phyloP scores from a whole-genome alignment of 23 tunicate species.

The Trididemnum nubilum region DNA sequence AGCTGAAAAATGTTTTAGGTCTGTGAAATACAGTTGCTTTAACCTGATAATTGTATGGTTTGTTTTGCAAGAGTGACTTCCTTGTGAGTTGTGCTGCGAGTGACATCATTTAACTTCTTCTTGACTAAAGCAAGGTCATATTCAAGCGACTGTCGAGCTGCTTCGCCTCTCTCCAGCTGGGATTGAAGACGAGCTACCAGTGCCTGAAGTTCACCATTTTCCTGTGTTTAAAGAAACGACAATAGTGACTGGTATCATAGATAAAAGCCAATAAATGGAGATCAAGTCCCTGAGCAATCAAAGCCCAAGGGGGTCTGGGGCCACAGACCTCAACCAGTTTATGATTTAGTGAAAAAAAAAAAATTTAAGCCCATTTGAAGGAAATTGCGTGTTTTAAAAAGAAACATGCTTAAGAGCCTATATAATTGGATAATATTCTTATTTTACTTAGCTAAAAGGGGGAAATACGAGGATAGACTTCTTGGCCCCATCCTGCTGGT shows the following conservation, averaged over 20 bases:
- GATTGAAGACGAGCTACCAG: constrained; percentile 62
- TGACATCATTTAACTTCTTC: constrained; percentile 50
- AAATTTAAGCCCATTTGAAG: too few relatives aligned
- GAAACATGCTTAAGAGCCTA: too few relatives aligned
- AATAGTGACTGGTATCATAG: not conserved
- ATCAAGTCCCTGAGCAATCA: not conserved
- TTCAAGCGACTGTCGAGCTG: constrained; percentile 65
- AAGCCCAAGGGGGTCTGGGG: too few relatives aligned
- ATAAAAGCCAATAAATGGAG: not conserved
- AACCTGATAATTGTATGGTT: constrained; percentile 63
- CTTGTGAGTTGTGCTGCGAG: constrained; percentile 51
- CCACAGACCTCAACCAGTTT: too few relatives aligned
- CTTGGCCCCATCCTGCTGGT: too few relatives aligned
- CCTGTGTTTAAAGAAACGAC: constrained; percentile 35
- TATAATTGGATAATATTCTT: too few relatives aligned
- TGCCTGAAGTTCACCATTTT: constrained; percentile 52
- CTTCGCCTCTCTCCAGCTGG: constrained; percentile 77
- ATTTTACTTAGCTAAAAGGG: too few relatives aligned
- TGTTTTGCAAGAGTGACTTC: constrained; percentile 58
- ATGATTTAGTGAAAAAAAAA: too few relatives aligned
- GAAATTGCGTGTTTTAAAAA: too few relatives aligned
- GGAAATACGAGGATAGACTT: too few relatives aligned
- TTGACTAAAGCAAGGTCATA: constrained; percentile 71
- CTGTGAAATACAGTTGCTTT: too few relatives aligned
- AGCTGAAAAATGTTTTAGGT: too few relatives aligned